Percentiles rank a stretch among this genome's conserved stretches.
Conservation (phyloP, 2,888 invertebrate species). For the Eustalomyia histrio region DNA sequence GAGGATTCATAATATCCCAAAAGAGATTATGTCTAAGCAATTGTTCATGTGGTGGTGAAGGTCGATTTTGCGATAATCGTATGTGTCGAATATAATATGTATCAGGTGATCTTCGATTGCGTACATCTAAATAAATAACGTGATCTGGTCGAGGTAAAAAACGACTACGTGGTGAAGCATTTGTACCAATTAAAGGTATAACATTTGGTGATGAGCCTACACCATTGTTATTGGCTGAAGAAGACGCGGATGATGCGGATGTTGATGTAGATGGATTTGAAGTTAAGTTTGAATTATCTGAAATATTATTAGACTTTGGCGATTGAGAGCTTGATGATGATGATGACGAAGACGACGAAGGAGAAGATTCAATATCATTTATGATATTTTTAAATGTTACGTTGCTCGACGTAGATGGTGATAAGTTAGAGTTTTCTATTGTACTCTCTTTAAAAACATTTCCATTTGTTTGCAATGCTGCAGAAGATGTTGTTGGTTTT, state of each 20-base stretch:
- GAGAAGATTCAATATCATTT: constrained; percentile 42
- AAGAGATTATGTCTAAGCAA: constrained; percentile 75
- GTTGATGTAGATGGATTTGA: constrained; percentile 12
- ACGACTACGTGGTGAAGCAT: constrained; percentile 70
- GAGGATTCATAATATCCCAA: constrained; percentile 76
- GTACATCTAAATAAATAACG: constrained; percentile 72
- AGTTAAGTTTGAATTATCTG: constrained; percentile 3
- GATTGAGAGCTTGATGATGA: constrained; percentile 46
- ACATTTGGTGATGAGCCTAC: constrained; percentile 33
- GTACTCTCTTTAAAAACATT: not conserved
- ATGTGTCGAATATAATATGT: constrained; percentile 59
- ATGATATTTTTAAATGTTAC: not conserved
- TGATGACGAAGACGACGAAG: constrained; percentile 63
- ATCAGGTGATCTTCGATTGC: constrained; percentile 58
- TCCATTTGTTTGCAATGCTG: not conserved
- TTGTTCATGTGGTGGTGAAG: constrained; percentile 67
- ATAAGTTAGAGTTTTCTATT: not conserved
- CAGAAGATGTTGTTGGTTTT: constrained; percentile 3
- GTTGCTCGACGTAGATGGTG: not conserved
- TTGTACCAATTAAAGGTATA: constrained; percentile 61
- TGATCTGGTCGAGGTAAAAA: constrained; percentile 73
- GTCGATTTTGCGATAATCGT: constrained; percentile 51
- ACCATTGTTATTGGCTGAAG: constrained; percentile 61
- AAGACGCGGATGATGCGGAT: constrained; percentile 14
- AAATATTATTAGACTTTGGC: not conserved